Percentiles rank a stretch among this genome's conserved stretches.
These are phyloP conservation scores for Clarias platycephalus DNA, from an alignment of 2,797 vertebrate genomes.

Conservation along the genomic window DNA sequence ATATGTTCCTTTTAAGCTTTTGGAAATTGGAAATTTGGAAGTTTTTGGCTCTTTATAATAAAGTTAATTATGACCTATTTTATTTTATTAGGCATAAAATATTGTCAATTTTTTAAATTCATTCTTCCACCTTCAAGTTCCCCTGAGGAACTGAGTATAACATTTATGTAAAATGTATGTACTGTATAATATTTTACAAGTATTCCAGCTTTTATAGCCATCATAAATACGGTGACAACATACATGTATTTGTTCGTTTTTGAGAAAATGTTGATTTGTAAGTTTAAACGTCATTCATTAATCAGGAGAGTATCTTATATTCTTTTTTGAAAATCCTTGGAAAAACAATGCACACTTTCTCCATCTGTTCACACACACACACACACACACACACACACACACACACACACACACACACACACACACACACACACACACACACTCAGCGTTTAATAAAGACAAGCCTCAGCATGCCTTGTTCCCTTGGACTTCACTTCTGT, in stretches of 20 bases:
- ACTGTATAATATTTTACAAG: background rate
- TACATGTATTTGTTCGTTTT: background rate
- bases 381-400: background rate
- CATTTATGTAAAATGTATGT: slow-evolving; percentile 1
- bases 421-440: slow-evolving; percentile 11
- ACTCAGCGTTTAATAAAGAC: slow-evolving; percentile 50
- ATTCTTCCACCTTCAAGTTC: background rate
- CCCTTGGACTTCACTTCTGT: slow-evolving; percentile 30
- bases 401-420: background rate
- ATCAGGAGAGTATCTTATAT: slow-evolving; percentile 27
- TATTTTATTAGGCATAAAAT: background rate
- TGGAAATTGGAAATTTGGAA: background rate
- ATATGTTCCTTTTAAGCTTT: background rate
- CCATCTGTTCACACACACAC: slow-evolving; percentile 19
- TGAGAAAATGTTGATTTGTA: background rate
- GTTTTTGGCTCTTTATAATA: background rate
- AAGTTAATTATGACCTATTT: background rate
- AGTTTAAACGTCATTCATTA: slow-evolving; percentile 27
- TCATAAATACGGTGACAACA: background rate
- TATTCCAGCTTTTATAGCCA: slow-evolving; percentile 15
- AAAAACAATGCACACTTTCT: slow-evolving; percentile 34
- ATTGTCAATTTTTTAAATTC: background rate
- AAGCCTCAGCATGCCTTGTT: slow-evolving; percentile 37
- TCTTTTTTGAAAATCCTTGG: slow-evolving; percentile 39
- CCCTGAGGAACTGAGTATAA: background rate